These are phyloP conservation scores for Notolabrus celidotus DNA, from an alignment of 2,797 vertebrate genomes.

Conservation along the genomic window DNA sequence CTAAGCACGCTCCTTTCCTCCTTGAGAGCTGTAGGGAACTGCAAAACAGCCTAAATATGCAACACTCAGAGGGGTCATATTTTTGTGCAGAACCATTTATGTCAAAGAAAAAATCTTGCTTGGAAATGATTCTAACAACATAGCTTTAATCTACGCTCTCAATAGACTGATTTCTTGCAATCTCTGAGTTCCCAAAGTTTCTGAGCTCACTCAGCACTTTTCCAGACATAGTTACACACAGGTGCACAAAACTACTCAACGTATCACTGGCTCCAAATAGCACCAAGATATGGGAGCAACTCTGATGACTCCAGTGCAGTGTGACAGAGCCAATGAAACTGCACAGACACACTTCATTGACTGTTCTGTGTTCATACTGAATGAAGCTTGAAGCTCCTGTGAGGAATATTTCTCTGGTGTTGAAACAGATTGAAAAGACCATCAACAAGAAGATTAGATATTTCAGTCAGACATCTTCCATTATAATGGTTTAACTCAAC, in stretches of 20 bases:
- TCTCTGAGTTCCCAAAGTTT: not conserved
- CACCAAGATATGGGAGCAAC: constrained; percentile 6
- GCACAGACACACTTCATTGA: constrained; percentile 9
- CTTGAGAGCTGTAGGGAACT: not conserved
- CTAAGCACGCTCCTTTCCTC: not conserved
- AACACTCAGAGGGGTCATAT: not conserved
- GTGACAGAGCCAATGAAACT: not conserved
- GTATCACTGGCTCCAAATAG: not conserved
- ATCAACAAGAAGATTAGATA: too few species aligned
- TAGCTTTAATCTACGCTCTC: not conserved
- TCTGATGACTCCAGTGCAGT: constrained; percentile 1
- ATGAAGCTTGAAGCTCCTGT: too few species aligned
- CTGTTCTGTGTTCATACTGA: too few species aligned
- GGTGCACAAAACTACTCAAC: constrained; percentile 1
- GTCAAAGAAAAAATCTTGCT: not conserved
- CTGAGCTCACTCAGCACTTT: constrained; percentile 27
- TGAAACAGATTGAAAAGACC: too few species aligned
- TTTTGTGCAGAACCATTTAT: not conserved
- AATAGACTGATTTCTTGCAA: not conserved
- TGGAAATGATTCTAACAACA: too few species aligned
- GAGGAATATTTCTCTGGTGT: too few species aligned
- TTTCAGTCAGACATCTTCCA: too few species aligned
- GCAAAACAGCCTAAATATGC: not conserved
- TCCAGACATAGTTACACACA: not conserved
- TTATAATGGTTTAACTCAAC: too few species aligned